phyloP scores from a whole-genome alignment of 2,113 vertebrate genomes.

The Oxyruncus cristatus region DNA sequence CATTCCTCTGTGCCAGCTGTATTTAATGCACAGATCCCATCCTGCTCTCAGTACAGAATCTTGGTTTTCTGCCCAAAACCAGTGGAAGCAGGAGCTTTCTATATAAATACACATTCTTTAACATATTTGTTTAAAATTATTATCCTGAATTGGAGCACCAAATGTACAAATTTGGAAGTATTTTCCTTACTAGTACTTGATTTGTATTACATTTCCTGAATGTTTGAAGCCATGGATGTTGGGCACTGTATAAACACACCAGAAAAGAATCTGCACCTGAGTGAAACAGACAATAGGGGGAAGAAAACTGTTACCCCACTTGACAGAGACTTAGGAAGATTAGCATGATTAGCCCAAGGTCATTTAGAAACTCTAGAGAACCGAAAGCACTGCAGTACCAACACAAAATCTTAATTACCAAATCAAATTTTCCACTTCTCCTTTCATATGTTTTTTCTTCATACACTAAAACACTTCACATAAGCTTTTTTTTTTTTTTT shows the following conservation, averaged over 20 bases:
- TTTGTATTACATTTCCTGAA: not conserved
- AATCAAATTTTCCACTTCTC: slow-evolving; percentile 29
- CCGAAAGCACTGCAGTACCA: not conserved
- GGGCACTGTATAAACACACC: not conserved
- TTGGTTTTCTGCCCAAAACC: not conserved
- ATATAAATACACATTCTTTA: not conserved
- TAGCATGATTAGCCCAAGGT: not conserved
- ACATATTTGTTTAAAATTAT: not conserved
- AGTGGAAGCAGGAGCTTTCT: not conserved
- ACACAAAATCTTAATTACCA: slow-evolving; percentile 18
- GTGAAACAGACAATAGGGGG: not conserved
- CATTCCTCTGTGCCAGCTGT: not conserved
- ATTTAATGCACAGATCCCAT: not conserved
- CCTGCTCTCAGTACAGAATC: not conserved
- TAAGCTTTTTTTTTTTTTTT: not conserved
- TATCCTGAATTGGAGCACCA: not conserved
- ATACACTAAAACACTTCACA: slow-evolving; percentile 3
- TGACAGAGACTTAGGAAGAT: not conserved
- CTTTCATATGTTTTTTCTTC: not conserved
- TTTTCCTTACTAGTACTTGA: not conserved
- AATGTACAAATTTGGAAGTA: not conserved
- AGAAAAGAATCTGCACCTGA: not conserved
- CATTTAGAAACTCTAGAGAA: not conserved
- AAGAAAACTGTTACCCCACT: not conserved
- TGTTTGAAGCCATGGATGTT: not conserved